Evolutionary conservation across 2,797 vertebrate species (phyloP).

Genomic region (Xerus rutilus): DNA sequence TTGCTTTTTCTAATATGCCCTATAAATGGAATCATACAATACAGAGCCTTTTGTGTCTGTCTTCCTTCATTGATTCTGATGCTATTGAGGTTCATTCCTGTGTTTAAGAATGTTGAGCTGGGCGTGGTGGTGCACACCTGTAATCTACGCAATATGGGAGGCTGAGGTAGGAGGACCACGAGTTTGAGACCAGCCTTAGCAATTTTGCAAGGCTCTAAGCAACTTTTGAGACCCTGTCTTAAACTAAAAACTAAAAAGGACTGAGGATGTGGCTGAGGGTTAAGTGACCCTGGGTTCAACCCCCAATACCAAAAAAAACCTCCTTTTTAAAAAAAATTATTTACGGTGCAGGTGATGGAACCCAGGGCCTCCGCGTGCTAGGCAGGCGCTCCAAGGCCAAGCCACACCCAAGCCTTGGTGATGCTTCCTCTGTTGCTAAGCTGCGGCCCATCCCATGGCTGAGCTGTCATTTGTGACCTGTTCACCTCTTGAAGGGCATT

Average conservation of each 20-base stretch:
- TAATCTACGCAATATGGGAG: too few species aligned
- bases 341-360: neutral
- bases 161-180: too few species aligned
- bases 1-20: neutral
- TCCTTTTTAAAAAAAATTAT: neutral
- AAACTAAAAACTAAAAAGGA: too few species aligned
- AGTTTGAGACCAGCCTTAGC: too few species aligned
- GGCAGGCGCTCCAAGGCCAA: too few species aligned
- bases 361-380: neutral
- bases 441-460: rapidly evolving
- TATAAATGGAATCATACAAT: rapidly evolving
- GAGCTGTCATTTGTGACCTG: rapidly evolving
- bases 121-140: too few species aligned
- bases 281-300: neutral
- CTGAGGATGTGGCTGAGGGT: too few species aligned
- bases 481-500: neutral
- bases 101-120: neutral
- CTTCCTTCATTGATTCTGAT: neutral
- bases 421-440: neutral
- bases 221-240: neutral
- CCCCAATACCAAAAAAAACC: neutral
- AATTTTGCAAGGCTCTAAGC: neutral
- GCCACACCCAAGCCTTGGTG: too few species aligned
- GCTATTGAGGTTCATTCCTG: rapidly evolving
- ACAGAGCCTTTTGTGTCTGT: neutral